A percentile compares a stretch with the other conserved stretches of the same genome.
Evolutionary conservation across 2,797 vertebrate genomes (phyloP).

Genomic region (Miichthys miiuy): DNA sequence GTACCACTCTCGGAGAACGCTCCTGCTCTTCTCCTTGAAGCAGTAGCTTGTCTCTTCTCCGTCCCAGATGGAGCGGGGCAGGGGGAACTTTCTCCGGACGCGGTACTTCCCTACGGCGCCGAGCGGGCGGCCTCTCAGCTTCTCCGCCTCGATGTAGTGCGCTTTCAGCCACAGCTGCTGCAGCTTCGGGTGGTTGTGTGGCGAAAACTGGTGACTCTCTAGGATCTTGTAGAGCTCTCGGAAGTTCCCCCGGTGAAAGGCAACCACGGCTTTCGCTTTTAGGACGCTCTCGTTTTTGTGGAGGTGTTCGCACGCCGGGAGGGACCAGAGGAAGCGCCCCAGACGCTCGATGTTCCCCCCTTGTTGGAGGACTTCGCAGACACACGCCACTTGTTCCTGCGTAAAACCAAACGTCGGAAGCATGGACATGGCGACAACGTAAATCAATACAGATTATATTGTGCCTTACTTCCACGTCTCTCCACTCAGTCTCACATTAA

Average conservation of each 20-base stretch:
- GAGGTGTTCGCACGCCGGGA: slow-evolving; percentile 96
- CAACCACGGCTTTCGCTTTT: slow-evolving; percentile 96
- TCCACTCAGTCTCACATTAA: slow-evolving; percentile 73
- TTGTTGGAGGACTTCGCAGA: slow-evolving; percentile 97
- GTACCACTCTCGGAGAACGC: slow-evolving; percentile 95
- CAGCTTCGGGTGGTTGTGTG: slow-evolving; percentile 94
- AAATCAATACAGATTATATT: slow-evolving; percentile 66
- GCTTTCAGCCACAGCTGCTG: slow-evolving; percentile 97
- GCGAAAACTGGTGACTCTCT: slow-evolving; percentile 95
- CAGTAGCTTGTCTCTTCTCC: slow-evolving; percentile 97
- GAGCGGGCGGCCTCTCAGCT: slow-evolving; percentile 92
- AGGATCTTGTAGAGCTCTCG: slow-evolving; percentile 96
- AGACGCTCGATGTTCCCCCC: slow-evolving; percentile 97
- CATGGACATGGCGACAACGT: slow-evolving; percentile 94
- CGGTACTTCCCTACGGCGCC: slow-evolving; percentile 96
- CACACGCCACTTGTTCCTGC: slow-evolving; percentile 98
- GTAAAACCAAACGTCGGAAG: slow-evolving; percentile 98
- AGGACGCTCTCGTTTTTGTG: slow-evolving; percentile 98
- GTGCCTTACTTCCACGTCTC: slow-evolving; percentile 76
- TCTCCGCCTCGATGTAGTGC: slow-evolving; percentile 96
- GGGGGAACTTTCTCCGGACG: slow-evolving; percentile 94
- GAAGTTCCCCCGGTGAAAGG: slow-evolving; percentile 95
- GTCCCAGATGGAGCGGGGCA: slow-evolving; percentile 96
- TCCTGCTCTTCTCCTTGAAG: slow-evolving; percentile 97
- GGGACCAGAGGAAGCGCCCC: slow-evolving; percentile 97